Evolutionary conservation across 37 sponge, comb jelly and placozoan genomes (phyloP), one percentile per base, ranked within the genome.

Genomic region (Dysidea cf. avara): DNA sequence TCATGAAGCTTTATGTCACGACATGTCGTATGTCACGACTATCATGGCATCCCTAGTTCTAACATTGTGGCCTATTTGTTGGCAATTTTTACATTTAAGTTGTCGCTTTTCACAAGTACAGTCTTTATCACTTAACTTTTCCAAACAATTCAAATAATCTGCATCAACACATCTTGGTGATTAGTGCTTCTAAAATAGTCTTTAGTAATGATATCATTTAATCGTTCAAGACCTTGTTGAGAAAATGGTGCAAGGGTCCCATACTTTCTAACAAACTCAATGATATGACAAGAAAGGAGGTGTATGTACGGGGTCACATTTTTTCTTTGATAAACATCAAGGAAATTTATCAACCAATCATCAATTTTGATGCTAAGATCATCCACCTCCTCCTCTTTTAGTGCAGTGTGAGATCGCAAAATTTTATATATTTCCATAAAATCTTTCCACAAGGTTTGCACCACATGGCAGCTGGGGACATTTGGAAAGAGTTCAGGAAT

Each of bases 171-270:
- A n/a, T n/a, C 57, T 1, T 31, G n/a, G 40, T 71, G 72, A 20
- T 13, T 35, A 3, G 72, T 71, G 21, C 40, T 13, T 38, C 72
- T 37, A 13, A 56, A 33, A 30, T 71, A 71, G 39, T 71, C 58
- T 43, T 71, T 71, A 1, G 72, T 71, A 16, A 56, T 54, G 1
- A 21, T 2, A 18, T 69, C 70, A 51, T 71, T 71, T 24, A 35
- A 37, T 35, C 56, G 55, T 30, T 71, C 72, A 18, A 71, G 59
- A 2, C 59, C 72, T 56, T 71, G 72, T 29, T 71, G 72, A 29
- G 72, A 35, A 29, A 71, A 71, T 1, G 58, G 49, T 13, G 7
- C 51, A 13, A 67, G 21, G 16, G 13, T 49, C 16, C 52, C 52
- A 49, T 49, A 49, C 52, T 18, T 13, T 49, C 52, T 13, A 13